These are phyloP conservation scores for Epirrhoe tristata DNA, from an alignment of 2,888 invertebrate species.

Conservation along the genomic window DNA sequence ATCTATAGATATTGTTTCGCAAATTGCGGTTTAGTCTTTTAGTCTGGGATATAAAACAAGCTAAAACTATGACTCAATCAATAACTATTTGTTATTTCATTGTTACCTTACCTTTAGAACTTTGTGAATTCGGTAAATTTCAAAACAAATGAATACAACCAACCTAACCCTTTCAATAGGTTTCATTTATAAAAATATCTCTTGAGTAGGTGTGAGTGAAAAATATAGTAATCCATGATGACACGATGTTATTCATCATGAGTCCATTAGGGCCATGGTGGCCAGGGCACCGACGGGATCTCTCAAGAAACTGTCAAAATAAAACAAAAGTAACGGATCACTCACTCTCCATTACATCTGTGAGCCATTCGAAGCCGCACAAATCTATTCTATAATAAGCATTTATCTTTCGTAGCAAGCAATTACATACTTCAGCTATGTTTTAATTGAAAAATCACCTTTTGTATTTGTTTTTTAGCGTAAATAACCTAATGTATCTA, in stretches of 20 bases:
- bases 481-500: too few relatives aligned
- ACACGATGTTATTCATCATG: conserved; percentile 36
- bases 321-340: conserved; percentile 29
- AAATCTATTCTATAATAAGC: not conserved
- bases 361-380: not conserved
- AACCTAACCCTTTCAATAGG: too few relatives aligned
- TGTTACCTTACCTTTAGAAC: not conserved
- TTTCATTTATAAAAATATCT: too few relatives aligned
- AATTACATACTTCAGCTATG: too few relatives aligned
- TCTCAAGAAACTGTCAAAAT: conserved; percentile 37
- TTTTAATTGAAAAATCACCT: too few relatives aligned
- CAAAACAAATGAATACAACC: not conserved
- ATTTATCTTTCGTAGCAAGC: not conserved
- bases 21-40: conserved; percentile 18
- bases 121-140: not conserved
- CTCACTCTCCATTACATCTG: conserved; percentile 14
- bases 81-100: not conserved
- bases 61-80: not conserved
- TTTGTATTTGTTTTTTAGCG: too few relatives aligned
- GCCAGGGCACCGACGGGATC: conserved; percentile 17
- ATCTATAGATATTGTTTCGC: conserved; percentile 12
- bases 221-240: conserved; percentile 8
- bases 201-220: not conserved
- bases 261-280: conserved; percentile 33
- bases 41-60: not conserved